Evolutionary conservation across 2,888 invertebrate genomes (phyloP).

Genomic region (Hemistola chrysoprasaria): DNA sequence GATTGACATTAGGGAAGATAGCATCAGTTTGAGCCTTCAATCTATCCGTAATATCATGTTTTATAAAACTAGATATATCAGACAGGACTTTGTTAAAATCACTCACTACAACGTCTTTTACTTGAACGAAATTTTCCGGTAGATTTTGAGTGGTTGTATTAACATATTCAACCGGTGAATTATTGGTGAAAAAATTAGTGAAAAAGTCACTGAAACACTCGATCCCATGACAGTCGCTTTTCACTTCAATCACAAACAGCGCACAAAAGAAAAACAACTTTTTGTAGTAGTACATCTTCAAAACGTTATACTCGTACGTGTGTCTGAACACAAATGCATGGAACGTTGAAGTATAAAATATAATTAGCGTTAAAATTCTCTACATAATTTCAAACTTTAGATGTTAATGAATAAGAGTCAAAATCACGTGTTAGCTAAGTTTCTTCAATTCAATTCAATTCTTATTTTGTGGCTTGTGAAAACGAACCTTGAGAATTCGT

Average conservation of each 20-base stretch:
- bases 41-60: slow-evolving; percentile 39
- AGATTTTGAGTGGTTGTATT: slow-evolving; percentile 28
- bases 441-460: no score
- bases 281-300: slow-evolving; percentile 41
- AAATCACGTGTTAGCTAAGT: background rate
- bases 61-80: slow-evolving; percentile 45
- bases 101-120: slow-evolving; percentile 31
- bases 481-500: slow-evolving; percentile 58
- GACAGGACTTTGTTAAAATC: slow-evolving; percentile 42
- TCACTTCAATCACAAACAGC: slow-evolving; percentile 34
- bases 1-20: slow-evolving; percentile 34
- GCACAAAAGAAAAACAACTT: slow-evolving; percentile 37
- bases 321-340: slow-evolving; percentile 58
- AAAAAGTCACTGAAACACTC: slow-evolving; percentile 50
- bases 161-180: slow-evolving; percentile 29
- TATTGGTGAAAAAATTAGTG: slow-evolving; percentile 19
- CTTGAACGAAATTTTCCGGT: slow-evolving; percentile 34
- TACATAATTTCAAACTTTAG: no score
- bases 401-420: no score
- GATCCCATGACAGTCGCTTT: slow-evolving; percentile 51
- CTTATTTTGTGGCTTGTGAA: no score
- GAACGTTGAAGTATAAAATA: slow-evolving; percentile 24
- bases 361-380: background rate
- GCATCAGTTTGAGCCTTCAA: slow-evolving; percentile 23
- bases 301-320: slow-evolving; percentile 54